Conservation (phyloP, 1,140 invertebrate species). For the Stenopsyche tienmushanensis region DNA sequence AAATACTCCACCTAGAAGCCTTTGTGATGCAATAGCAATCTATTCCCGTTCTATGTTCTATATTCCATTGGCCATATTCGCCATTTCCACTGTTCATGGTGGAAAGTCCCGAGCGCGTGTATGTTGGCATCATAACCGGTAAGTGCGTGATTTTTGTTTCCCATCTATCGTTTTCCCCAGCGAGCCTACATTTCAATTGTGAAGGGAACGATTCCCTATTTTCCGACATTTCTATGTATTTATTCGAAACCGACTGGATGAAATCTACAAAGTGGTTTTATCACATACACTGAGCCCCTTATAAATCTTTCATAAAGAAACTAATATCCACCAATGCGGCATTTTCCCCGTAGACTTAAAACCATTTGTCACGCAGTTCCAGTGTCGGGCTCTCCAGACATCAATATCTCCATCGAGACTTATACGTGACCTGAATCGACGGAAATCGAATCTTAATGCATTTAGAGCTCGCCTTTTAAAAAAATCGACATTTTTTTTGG, state of each 20-base stretch:
- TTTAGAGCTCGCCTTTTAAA: too few relatives aligned
- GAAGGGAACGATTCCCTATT: background rate
- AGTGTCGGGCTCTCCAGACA: background rate
- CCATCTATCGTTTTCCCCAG: too few relatives aligned
- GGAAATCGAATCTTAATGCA: too few relatives aligned
- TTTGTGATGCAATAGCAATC: too few relatives aligned
- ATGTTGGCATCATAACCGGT: too few relatives aligned
- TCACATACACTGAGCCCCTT: background rate
- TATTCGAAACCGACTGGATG: constrained; percentile 4
- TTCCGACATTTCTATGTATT: background rate
- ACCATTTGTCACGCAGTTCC: background rate
- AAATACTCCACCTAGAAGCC: too few relatives aligned
- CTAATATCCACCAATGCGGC: background rate
- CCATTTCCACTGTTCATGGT: too few relatives aligned
- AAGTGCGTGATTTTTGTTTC: too few relatives aligned
- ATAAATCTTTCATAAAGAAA: constrained; percentile 25
- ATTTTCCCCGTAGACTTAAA: background rate
- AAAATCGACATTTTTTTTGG: too few relatives aligned
- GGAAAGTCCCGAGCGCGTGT: too few relatives aligned
- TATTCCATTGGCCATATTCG: too few relatives aligned
- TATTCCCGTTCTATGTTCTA: too few relatives aligned
- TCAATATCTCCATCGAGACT: background rate
- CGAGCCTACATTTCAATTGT: background rate
- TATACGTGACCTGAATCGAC: background rate
- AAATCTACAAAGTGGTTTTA: constrained; percentile 11